Evolutionary conservation across 2,113 vertebrate genomes (phyloP), one percentile per base, ranked within the genome.

Genomic region (Indri indri): DNA sequence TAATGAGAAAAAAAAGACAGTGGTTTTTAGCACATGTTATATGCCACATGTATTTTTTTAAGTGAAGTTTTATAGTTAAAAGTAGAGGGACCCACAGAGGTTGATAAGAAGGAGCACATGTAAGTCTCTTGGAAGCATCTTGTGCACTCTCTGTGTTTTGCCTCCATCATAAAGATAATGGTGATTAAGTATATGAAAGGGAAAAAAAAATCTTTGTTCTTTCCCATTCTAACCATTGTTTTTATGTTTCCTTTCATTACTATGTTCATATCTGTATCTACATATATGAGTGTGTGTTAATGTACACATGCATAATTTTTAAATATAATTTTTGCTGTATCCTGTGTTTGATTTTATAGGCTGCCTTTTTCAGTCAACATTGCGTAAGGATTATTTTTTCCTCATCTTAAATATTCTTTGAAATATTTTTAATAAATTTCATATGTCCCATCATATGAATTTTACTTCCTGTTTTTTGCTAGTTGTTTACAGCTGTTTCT

Each of bases 61-160:
- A 42, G 9, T 42, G 34, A 16, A 16, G 45, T 0, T 54, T 63
- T n/a, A 1, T 11, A 0, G 57, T 63, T 37, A 9, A 14, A 34
- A 32, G 23, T 34, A 4, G 47, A 14, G 45, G 37, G 34, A 37
- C 1, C 22, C 42, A 5, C 34, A 11, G 5, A 37, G 52, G 23
- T 32, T 40, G 11, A 0, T 20, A 18, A 0, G 23, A 9, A 16
- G 16, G 23, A 34, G 8, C 1, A 3, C 2, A 1, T 34, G 3
- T 12, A 3, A 3, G 23, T 23, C 34, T 59, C 3, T 12, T 5
- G 0, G 6, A 22, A 0, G 52, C 22, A 1, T 4, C 1, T 25
- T 2, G 16, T 32, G 47, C 2, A 9, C 81, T 61, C 8, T 25
- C 17, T 6, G 14, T 52, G 42, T 8, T 22, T 22, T 45, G 17